Conservation (phyloP, 2,888 invertebrate species). For the Geotrupes spiniger region DNA sequence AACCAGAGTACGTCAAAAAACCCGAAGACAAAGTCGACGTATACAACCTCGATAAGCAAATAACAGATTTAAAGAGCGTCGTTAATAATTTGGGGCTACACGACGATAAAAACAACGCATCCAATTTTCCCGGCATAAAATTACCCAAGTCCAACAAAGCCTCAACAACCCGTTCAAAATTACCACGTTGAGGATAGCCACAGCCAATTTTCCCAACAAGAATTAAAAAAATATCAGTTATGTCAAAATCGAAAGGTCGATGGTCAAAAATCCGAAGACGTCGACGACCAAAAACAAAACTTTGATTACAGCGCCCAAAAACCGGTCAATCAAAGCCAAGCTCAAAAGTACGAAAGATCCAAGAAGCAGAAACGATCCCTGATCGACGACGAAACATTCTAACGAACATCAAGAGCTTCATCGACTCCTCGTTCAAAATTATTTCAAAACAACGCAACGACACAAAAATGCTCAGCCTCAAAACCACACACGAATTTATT, state of each 20-base stretch:
- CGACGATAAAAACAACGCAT: too few relatives aligned
- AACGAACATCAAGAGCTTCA: background rate
- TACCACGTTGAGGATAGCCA: background rate
- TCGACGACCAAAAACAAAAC: conserved; percentile 4
- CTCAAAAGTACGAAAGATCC: too few relatives aligned
- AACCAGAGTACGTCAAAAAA: conserved; percentile 37
- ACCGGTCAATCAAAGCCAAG: background rate
- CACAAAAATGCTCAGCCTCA: background rate
- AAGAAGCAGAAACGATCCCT: too few relatives aligned
- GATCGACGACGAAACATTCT: background rate
- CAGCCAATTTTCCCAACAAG: background rate
- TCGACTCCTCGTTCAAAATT: background rate
- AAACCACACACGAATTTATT: too few relatives aligned
- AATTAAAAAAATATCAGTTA: background rate
- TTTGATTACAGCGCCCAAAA: conserved; percentile 7
- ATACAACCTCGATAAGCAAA: conserved; percentile 38
- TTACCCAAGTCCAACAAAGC: background rate
- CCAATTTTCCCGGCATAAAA: background rate
- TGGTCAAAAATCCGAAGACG: background rate
- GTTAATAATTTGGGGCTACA: conserved; percentile 27
- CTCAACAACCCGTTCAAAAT: background rate
- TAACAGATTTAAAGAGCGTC: conserved; percentile 37
- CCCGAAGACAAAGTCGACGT: conserved; percentile 38
- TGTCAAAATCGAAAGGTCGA: background rate
- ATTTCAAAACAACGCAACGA: too few relatives aligned